Evolutionary conservation across 2,797 vertebrate genomes (phyloP).

Genomic region (Podarcis siculus): DNA sequence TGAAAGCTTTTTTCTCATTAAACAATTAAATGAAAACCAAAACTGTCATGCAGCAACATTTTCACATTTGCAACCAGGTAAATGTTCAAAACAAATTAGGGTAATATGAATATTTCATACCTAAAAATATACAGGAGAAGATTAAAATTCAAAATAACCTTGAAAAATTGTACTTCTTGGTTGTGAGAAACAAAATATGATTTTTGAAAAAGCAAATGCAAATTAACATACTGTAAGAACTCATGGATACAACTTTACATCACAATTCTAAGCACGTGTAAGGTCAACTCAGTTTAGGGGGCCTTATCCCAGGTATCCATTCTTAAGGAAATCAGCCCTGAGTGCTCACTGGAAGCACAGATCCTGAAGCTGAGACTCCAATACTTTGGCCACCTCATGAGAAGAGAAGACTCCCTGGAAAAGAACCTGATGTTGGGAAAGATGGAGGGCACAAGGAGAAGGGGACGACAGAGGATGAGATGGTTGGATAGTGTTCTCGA

Average conservation of each 20-base stretch:
- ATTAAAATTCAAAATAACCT: neutral
- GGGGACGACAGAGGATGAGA: too few relatives aligned
- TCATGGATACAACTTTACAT: neutral
- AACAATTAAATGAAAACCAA: neutral
- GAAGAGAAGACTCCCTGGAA: too few relatives aligned
- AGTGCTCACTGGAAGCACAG: too few relatives aligned
- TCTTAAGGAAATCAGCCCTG: too few relatives aligned
- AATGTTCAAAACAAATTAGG: neutral
- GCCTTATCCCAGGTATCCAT: neutral
- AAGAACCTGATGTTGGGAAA: too few relatives aligned
- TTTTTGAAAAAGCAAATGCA: neutral
- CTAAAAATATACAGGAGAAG: neutral
- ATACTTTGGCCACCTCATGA: too few relatives aligned
- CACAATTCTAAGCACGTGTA: neutral
- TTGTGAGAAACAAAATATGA: neutral
- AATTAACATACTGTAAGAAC: neutral
- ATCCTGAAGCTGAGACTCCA: too few relatives aligned
- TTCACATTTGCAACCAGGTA: neutral
- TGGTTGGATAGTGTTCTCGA: too few relatives aligned
- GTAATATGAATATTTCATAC: neutral
- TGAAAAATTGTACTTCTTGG: neutral
- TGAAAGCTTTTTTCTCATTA: neutral
- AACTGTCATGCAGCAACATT: neutral
- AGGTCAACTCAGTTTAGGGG: neutral
- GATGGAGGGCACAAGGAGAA: too few relatives aligned